Base-by-base conservation (phyloP, 1,140 invertebrate species). In the Meteorus sp. region DNA sequence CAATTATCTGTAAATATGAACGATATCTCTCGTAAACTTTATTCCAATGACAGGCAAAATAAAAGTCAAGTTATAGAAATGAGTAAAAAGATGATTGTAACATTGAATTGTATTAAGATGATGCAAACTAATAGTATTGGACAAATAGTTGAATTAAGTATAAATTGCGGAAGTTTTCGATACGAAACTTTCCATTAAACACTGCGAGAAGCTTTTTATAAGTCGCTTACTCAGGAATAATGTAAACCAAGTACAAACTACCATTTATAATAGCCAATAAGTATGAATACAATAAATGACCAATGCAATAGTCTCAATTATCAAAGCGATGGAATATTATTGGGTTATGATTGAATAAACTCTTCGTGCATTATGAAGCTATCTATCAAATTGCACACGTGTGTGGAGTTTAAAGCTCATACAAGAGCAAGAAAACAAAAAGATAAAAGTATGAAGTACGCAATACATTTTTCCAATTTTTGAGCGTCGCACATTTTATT, bases 191-290 rank as follows among this genome's bases (percentile, higher is more conserved):
- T 15, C 35, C 3, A n/a, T 39, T 4, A 33, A 33, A 39, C 15
- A 11, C 35, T 13, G 8, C 8, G 15, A 39, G 13, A 39, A 39
- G 35, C 35, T 39, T 39, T 39, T 39, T 4, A 39, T 11, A 15
- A 39, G 13, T 39, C 13, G 13, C 15, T 15, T 39, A n/a, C 35
- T 39, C 35, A 39, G 35, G 35, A 39, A 39, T 39, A 39, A 39
- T 39, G 35, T 4, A 39, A 39, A 39, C 35, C 35, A 39, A 39
- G 35, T 39, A 39, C 35, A 39, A 39, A 39, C 35, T 39, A 39
- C 35, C 35, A 15, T 3, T 39, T 39, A 39, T 39, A 39, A 39
- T 39, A 39, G 35, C 35, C 35, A 11, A 39, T 39, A 39, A 39
- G 35, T 39, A 39, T 39, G 15, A 7, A 39, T 39, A 39, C 35